Base-by-base conservation (phyloP, 2,888 invertebrate genomes). In the Parascotia fuliginaria region DNA sequence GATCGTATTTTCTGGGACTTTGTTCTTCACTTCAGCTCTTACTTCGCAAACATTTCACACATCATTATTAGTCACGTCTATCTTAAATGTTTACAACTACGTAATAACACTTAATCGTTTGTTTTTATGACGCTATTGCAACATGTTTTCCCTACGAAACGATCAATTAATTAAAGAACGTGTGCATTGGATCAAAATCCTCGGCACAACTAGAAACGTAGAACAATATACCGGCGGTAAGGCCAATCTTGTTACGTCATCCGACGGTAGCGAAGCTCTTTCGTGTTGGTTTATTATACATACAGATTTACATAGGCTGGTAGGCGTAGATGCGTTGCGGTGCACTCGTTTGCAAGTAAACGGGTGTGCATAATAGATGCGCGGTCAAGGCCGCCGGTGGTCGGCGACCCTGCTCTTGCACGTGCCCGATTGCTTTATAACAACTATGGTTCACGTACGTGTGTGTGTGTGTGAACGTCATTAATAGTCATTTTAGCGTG, bases 341-440 rank as follows among this genome's bases (percentile, higher is more conserved):
- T 87, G 89, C 87, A 88, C 83, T 89, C 80, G 85, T 89, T 89
- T 82, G 84, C 83, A 85, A 89, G 88, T 85, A 87, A 89, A 87
- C 86, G 79, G 83, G 81, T 86, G 84, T 87, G 86, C 85, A 88
- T 90, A 90, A 89, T 90, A 82, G 85, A 86, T 86, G 85, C 82
- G 83, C 87, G 89, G 89, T 88, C 91, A 90, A 90, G 90, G 91
- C 65, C 89, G 77, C 53, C 67, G 65, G 78, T 82, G 83, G 81
- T 72, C 84, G 79, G 56, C 79, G 84, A 86, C 86, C 85, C 75
- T 55, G 71, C 70, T 73, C 70, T 75, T 79, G 79, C 88, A 87
- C 85, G 85, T 85, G 87, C 75, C 76, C 78, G 82, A 83, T 87
- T 88, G 85, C 85, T 87, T 83, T 77, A 77, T 79, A 76, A 74